These are phyloP conservation scores for Cordilura impudica DNA, from an alignment of 2,888 invertebrate genomes.

Conservation along the genomic window DNA sequence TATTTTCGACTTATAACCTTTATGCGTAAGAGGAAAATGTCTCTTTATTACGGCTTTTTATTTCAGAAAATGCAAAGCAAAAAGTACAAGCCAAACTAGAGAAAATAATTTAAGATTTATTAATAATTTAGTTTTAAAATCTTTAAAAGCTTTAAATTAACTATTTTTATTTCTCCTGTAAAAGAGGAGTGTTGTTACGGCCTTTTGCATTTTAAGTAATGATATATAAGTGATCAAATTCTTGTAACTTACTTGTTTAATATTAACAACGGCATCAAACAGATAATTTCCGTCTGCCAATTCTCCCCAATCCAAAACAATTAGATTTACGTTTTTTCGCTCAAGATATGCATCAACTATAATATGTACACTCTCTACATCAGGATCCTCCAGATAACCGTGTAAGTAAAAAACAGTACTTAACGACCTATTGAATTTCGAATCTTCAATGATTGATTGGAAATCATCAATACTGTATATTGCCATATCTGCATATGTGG, in stretches of 20 bases:
- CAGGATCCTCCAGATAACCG: conserved; percentile 81
- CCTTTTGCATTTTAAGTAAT: too few relatives aligned
- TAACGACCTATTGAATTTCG: conserved; percentile 76
- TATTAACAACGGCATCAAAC: conserved; percentile 76
- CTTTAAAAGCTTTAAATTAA: too few relatives aligned
- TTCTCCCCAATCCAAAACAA: conserved; percentile 76
- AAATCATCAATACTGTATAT: conserved; percentile 71
- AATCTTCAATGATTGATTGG: conserved; percentile 68
- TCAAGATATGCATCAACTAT: conserved; percentile 75
- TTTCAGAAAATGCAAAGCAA: too few relatives aligned
- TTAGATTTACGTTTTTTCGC: conserved; percentile 73
- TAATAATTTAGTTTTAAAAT: too few relatives aligned
- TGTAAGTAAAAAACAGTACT: conserved; percentile 81
- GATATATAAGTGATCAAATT: not conserved
- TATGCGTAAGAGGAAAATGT: too few relatives aligned
- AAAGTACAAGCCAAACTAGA: too few relatives aligned
- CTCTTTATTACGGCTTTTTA: too few relatives aligned
- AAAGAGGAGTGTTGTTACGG: too few relatives aligned
- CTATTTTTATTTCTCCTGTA: too few relatives aligned
- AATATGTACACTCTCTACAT: conserved; percentile 80
- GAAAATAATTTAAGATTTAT: too few relatives aligned
- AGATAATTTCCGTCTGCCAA: conserved; percentile 77
- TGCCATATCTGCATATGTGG: conserved; percentile 70
- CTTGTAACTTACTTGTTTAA: conserved; percentile 68
- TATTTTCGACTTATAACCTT: too few relatives aligned